Conservation (phyloP, 2,113 vertebrate species). For the Prietella phreatophila region DNA sequence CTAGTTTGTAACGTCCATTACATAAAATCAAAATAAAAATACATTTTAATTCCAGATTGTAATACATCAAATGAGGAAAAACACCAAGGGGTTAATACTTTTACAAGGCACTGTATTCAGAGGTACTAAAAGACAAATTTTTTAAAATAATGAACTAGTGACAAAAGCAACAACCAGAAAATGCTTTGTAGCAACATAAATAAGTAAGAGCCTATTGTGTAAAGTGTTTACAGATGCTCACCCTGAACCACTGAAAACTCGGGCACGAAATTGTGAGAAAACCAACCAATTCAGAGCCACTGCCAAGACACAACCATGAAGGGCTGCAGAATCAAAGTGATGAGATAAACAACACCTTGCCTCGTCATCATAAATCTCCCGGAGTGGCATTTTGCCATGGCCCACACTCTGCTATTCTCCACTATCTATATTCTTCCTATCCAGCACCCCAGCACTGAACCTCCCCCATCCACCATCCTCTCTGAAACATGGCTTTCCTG, state of each 20-base stretch:
- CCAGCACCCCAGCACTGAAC: neutral
- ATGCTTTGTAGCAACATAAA: neutral
- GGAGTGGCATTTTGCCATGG: neutral
- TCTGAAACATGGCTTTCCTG: constrained; percentile 44
- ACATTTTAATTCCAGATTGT: too few relatives aligned
- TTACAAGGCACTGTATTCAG: neutral
- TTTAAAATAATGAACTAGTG: neutral
- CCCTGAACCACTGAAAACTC: constrained; percentile 12
- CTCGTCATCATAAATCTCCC: constrained; percentile 40
- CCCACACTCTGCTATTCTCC: neutral
- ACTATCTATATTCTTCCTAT: neutral
- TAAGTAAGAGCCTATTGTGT: constrained; percentile 26
- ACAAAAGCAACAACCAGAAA: neutral
- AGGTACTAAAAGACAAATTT: neutral
- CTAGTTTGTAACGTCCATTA: too few relatives aligned
- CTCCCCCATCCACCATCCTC: neutral
- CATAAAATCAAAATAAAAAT: too few relatives aligned
- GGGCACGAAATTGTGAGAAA: constrained; percentile 19
- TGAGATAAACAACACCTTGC: constrained; percentile 35
- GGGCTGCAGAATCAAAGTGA: neutral
- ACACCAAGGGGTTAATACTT: too few relatives aligned
- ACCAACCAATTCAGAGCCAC: constrained; percentile 5
- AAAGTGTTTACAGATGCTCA: constrained; percentile 16
- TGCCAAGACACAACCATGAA: neutral
- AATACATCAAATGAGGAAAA: too few relatives aligned